phyloP scores from a whole-genome alignment of 2,888 invertebrate genomes.

The Idaea aversata region DNA sequence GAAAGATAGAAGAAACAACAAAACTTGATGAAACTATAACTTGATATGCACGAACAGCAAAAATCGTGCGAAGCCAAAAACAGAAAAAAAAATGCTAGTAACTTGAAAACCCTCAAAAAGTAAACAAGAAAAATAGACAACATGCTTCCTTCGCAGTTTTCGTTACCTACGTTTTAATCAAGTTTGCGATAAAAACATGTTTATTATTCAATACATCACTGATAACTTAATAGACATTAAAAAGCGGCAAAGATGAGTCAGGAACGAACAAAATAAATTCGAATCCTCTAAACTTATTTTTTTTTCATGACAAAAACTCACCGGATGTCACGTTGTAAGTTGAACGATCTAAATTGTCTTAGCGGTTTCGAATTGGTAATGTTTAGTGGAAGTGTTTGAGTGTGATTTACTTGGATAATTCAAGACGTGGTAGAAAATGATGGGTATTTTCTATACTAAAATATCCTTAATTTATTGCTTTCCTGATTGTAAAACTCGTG shows the following conservation, averaged over 20 bases:
- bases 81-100: no score
- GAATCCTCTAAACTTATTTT: conserved; percentile 43
- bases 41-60: no score
- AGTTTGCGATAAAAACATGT: not conserved
- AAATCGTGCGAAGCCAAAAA: no score
- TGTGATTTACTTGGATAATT: not conserved
- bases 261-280: conserved; percentile 43
- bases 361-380: conserved; percentile 39
- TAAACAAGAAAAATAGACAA: no score
- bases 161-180: not conserved
- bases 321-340: conserved; percentile 73
- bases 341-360: conserved; percentile 64
- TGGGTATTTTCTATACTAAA: not conserved
- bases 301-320: conserved; percentile 42
- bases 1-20: no score
- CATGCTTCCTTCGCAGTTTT: not conserved
- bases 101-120: no score
- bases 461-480: not conserved
- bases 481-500: not conserved
- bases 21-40: no score
- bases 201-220: conserved; percentile 43
- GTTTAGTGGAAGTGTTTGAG: not conserved
- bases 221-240: conserved; percentile 53
- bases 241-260: conserved; percentile 47
- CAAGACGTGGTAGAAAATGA: not conserved